Conservation (phyloP, 2,888 invertebrate species). For the Euplexia lucipara region DNA sequence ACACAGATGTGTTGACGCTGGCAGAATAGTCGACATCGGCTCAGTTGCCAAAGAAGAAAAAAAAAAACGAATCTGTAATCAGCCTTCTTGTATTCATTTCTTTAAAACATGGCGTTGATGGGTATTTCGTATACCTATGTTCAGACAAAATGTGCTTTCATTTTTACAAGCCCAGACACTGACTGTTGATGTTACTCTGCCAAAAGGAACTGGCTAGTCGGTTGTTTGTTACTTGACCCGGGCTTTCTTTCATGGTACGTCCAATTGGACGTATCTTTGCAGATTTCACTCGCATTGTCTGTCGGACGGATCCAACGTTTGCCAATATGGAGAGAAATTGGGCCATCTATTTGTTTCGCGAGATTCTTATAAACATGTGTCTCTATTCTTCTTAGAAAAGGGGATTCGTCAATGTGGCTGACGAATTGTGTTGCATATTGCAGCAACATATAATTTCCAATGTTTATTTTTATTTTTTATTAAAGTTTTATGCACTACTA, state of each 20-base stretch:
- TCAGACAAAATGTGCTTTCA: neutral
- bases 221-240: neutral
- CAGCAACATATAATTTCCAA: no score
- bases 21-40: no score
- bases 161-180: neutral
- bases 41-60: no score
- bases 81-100: no score
- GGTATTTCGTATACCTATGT: neutral
- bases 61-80: no score
- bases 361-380: neutral
- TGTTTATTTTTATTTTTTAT: no score
- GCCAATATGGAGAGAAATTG: slow-evolving; percentile 35
- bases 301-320: slow-evolving; percentile 4
- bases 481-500: no score
- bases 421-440: no score
- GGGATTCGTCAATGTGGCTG: neutral
- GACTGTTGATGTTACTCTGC: slow-evolving; percentile 4
- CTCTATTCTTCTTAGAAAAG: neutral
- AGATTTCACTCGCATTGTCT: slow-evolving; percentile 25
- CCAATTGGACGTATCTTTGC: slow-evolving; percentile 8
- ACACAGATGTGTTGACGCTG: no score
- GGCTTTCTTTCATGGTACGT: slow-evolving; percentile 16
- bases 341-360: neutral
- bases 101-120: no score
- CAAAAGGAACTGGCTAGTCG: slow-evolving; percentile 10